These are phyloP conservation scores for Boloria selene DNA, from an alignment of 2,888 invertebrate species.

Conservation along the genomic window DNA sequence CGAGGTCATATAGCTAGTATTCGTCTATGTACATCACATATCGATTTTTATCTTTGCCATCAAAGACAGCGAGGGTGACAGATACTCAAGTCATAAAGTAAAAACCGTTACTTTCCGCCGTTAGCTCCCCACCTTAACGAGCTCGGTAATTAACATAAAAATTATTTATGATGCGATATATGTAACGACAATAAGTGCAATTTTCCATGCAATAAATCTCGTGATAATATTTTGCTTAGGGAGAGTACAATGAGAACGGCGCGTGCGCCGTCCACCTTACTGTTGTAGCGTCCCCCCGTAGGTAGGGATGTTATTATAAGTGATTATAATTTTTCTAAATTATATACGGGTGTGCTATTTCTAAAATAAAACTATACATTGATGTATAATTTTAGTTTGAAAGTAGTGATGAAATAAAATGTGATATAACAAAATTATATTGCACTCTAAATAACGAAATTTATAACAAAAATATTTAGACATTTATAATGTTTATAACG, in stretches of 20 bases:
- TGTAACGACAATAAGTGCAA: constrained; percentile 76
- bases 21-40: no score
- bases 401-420: no score
- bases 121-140: constrained; percentile 52
- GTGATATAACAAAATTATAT: no score
- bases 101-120: constrained; percentile 51
- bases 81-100: constrained; percentile 8
- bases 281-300: constrained; percentile 44
- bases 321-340: constrained; percentile 34
- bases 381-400: no score
- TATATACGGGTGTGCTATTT: constrained; percentile 21
- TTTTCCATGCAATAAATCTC: constrained; percentile 81
- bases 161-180: constrained; percentile 77
- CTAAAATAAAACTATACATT: constrained; percentile 9
- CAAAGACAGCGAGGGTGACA: constrained; percentile 4
- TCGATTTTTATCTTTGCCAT: not conserved
- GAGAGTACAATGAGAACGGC: constrained; percentile 54
- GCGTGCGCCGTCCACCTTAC: constrained; percentile 61
- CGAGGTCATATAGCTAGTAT: not conserved
- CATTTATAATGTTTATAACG: no score
- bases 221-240: constrained; percentile 71
- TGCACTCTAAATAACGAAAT: no score
- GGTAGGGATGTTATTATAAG: constrained; percentile 32
- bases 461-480: no score
- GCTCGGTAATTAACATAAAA: constrained; percentile 72